These are phyloP conservation scores for Meiosimyza decipiens DNA, from an alignment of 2,888 invertebrate genomes.

Conservation along the genomic window DNA sequence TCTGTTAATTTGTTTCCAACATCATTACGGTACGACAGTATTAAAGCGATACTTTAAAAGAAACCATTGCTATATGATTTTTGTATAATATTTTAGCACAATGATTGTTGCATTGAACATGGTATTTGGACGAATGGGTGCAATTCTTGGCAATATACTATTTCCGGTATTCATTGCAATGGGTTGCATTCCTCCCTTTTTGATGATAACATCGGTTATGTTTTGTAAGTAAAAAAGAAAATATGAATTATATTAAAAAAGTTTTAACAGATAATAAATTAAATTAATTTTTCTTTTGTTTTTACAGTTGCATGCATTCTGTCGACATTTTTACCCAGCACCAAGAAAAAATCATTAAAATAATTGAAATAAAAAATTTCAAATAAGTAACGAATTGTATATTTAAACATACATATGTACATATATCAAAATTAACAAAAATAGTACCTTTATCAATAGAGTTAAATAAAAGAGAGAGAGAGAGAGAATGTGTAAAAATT, in stretches of 20 bases:
- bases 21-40: constrained; percentile 46
- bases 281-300: not conserved
- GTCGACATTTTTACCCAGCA: constrained; percentile 46
- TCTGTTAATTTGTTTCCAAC: constrained; percentile 52
- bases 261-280: not conserved
- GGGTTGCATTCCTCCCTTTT: constrained; percentile 77
- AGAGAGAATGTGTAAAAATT: no score
- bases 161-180: constrained; percentile 75
- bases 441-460: no score
- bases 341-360: constrained; percentile 43
- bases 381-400: no score
- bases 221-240: constrained; percentile 67
- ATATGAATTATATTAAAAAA: no score
- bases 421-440: no score
- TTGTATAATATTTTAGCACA: constrained; percentile 67
- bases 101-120: constrained; percentile 77
- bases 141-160: constrained; percentile 74
- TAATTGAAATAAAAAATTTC: constrained; percentile 7
- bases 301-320: constrained; percentile 47
- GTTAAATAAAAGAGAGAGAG: no score
- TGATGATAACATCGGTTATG: constrained; percentile 73
- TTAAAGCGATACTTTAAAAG: not conserved
- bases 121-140: constrained; percentile 76
- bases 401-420: no score
- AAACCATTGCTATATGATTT: not conserved